Percentiles rank a stretch among this genome's conserved stretches.
Conservation (phyloP, 2,888 invertebrate genomes). For the Alentia gelatinosa region DNA sequence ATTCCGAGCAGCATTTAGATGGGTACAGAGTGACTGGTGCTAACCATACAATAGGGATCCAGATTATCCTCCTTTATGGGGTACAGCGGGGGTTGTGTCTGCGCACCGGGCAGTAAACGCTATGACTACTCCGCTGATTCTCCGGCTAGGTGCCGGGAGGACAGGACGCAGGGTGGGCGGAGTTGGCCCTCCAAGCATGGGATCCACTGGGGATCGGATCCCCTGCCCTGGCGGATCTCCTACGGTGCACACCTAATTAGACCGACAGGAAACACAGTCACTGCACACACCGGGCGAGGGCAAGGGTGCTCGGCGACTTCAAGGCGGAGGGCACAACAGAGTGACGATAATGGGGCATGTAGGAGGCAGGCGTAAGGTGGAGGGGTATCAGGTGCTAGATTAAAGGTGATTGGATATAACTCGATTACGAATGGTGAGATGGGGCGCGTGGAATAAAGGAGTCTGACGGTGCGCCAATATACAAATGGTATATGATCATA, state of each 20-base stretch:
- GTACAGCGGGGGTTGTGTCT: background rate
- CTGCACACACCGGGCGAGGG: background rate
- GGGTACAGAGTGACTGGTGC: background rate
- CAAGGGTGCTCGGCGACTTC: background rate
- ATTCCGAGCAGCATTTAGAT: background rate
- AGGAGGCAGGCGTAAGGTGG: too few species aligned
- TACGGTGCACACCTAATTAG: background rate
- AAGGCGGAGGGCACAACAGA: too few species aligned
- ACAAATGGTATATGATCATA: too few species aligned
- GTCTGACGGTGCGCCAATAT: too few species aligned
- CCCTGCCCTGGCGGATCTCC: background rate
- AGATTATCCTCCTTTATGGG: background rate
- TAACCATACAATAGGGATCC: too few species aligned
- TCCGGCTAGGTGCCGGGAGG: background rate
- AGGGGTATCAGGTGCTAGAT: too few species aligned
- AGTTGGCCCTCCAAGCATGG: too few species aligned
- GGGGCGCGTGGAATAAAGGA: too few species aligned
- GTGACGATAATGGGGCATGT: too few species aligned
- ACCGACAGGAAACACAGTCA: background rate
- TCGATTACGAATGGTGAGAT: too few species aligned
- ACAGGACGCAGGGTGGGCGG: background rate
- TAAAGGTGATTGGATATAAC: too few species aligned
- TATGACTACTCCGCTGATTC: background rate
- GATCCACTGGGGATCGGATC: too few species aligned
- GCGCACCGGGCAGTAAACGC: background rate